Conservation (phyloP, 2,888 invertebrate species). For the Augochlorella aurata region DNA sequence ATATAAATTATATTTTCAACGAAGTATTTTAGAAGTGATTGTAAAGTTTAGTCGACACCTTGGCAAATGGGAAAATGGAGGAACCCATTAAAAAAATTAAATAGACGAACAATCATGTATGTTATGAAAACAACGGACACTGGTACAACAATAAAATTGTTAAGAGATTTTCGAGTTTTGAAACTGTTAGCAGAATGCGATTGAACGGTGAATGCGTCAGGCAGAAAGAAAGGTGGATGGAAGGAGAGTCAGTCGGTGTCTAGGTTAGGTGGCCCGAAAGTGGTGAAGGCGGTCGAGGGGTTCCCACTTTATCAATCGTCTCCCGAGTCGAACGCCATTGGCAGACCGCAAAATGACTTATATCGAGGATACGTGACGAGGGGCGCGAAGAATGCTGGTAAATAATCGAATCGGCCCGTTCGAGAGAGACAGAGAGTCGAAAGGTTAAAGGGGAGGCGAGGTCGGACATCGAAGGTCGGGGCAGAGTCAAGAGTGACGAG, state of each 20-base stretch:
- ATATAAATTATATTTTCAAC: too few species aligned
- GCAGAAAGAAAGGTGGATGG: background rate
- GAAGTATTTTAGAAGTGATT: too few species aligned
- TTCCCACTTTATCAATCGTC: conserved; percentile 15
- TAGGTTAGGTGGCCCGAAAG: conserved; percentile 1
- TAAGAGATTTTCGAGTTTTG: background rate
- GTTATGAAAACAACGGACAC: too few species aligned
- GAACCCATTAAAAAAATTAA: too few species aligned
- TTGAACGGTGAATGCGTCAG: background rate
- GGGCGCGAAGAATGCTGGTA: conserved; percentile 34
- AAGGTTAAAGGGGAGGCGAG: conserved; percentile 55
- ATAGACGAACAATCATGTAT: too few species aligned
- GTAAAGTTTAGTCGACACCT: too few species aligned
- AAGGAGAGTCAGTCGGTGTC: background rate
- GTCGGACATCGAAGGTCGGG: conserved; percentile 52
- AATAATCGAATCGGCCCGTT: conserved; percentile 44
- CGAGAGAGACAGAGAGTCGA: conserved; percentile 14
- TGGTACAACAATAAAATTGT: background rate
- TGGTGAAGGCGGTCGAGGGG: background rate
- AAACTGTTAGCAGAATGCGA: background rate
- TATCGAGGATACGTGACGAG: conserved; percentile 17
- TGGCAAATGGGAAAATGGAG: too few species aligned
- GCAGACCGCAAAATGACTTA: conserved; percentile 19
- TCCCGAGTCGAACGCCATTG: background rate
- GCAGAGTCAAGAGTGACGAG: conserved; percentile 6